A percentile compares a stretch with the other conserved stretches of the same genome.
Conservation (phyloP, 2,888 invertebrate genomes). For the Rhamnusium bicolor region DNA sequence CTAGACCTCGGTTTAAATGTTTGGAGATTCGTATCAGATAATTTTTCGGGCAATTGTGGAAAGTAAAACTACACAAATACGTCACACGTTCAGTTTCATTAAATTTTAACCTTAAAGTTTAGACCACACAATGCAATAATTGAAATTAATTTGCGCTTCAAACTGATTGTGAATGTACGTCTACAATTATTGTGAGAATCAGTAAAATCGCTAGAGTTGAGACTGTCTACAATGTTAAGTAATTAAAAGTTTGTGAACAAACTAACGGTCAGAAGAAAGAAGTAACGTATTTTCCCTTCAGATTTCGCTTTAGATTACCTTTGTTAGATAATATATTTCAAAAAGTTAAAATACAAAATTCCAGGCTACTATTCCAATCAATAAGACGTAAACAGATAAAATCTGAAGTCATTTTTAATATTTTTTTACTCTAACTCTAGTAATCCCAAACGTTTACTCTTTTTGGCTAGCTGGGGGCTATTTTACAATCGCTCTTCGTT, state of each 20-base stretch:
- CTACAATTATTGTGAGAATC: slow-evolving; percentile 38
- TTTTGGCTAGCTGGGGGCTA: slow-evolving; percentile 46
- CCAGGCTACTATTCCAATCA: slow-evolving; percentile 50
- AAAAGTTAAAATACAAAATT: slow-evolving; percentile 21
- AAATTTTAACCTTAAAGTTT: slow-evolving; percentile 31
- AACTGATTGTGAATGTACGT: slow-evolving; percentile 14
- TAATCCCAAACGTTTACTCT: slow-evolving; percentile 48
- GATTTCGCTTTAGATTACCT: slow-evolving; percentile 12
- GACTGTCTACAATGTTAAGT: slow-evolving; percentile 14
- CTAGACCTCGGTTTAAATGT: too few species aligned
- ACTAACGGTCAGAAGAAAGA: neutral
- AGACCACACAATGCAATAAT: slow-evolving; percentile 29
- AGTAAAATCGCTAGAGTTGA: slow-evolving; percentile 17
- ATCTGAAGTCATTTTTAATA: slow-evolving; percentile 47
- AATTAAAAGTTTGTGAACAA: slow-evolving; percentile 10
- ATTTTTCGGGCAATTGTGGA: too few species aligned
- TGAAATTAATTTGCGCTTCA: slow-evolving; percentile 29
- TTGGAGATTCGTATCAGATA: too few species aligned
- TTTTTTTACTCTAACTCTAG: slow-evolving; percentile 51
- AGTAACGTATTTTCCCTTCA: slow-evolving; percentile 4
- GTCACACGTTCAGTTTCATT: slow-evolving; percentile 5
- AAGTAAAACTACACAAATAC: too few species aligned
- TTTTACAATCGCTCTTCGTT: slow-evolving; percentile 41
- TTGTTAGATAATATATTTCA: slow-evolving; percentile 1
- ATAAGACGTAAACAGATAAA: slow-evolving; percentile 51